Conservation (phyloP, 2,797 vertebrate species). For the Myotis planiceps region DNA sequence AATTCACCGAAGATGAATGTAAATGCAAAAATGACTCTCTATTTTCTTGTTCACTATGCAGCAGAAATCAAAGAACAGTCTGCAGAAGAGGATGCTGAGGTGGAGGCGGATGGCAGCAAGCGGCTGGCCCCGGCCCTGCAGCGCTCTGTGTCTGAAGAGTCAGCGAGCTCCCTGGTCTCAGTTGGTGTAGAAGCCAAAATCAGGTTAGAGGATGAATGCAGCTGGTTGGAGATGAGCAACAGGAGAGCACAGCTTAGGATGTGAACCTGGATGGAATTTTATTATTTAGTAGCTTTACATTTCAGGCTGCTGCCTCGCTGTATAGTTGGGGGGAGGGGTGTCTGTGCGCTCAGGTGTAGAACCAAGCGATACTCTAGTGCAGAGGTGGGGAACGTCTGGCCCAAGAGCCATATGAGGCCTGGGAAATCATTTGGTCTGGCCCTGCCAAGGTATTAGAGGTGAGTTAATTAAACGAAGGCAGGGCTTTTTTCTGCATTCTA, state of each 20-base stretch:
- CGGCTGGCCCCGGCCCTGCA: constrained; percentile 89
- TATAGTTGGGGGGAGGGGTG: rapidly evolving
- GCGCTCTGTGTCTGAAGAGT: constrained; percentile 90
- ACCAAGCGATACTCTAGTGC: rapidly evolving
- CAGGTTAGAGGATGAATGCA: constrained; percentile 89
- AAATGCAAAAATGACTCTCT: neutral
- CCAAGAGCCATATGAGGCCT: too few species aligned
- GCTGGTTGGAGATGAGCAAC: neutral
- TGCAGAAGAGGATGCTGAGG: constrained; percentile 87
- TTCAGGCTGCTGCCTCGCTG: neutral
- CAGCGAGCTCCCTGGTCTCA: constrained; percentile 89
- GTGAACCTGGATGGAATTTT: rapidly evolving
- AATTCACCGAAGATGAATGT: neutral
- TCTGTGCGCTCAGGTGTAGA: neutral
- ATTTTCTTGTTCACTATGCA: constrained; percentile 53
- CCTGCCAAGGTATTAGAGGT: too few species aligned
- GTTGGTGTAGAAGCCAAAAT: constrained; percentile 93
- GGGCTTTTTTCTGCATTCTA: neutral
- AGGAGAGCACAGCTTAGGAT: neutral
- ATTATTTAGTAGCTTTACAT: neutral
- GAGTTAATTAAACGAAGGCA: neutral
- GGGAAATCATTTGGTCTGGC: too few species aligned
- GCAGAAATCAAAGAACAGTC: constrained; percentile 93
- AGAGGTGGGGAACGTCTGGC: too few species aligned
- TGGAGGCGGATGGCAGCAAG: constrained; percentile 84